Evolutionary conservation across 2,797 vertebrate genomes (phyloP), one percentile per base, ranked within the genome.

Genomic region (Acanthornis magna): DNA sequence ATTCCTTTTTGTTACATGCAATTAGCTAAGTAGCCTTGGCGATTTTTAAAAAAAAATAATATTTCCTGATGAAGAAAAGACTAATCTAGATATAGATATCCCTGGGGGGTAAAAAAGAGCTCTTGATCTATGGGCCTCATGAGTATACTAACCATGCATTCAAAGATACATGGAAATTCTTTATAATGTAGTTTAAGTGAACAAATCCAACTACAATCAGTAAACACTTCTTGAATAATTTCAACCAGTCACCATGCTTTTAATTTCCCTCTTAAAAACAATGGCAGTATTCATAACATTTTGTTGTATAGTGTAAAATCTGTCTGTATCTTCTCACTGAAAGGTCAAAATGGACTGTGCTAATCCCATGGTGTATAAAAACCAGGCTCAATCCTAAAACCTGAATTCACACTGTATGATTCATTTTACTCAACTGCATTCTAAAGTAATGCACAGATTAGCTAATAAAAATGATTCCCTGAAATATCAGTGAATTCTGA

Each of bases 191-290:
- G 54, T 38, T 60, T 38, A 91, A 91, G 13, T 53, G 32, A 85
- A 66, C 15, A 91, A 79, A 89, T 45, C 26, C 38, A 63, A 29
- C 42, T 61, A 62, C 18, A 70, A 23, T 9, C 51, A 74, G 55
- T 91, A 88, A 83, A 91, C 16, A 40, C 15, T 78, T 75, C 19
- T 38, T 72, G 13, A 90, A 58, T 66, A 8, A 50, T 73, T 93
- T 93, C 38, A 90, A 70, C 30, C 26, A 21, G 11, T 54, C 55
- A 68, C 16, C 13, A 42, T 48, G 66, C n/a, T 89, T 93, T 65
- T 81, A 15, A 70, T 81, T 72, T 85, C 45, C 12, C 26, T 80
- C 66, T 71, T 26, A 53, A 78, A 86, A 81, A 40, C 22, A 0
- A 68, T 21, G 23, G 29, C 2, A 22, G 6, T 80, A 60, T 50